A percentile compares a stretch with the other conserved stretches of the same genome.
phyloP scores from a whole-genome alignment of 2,888 invertebrate genomes.

The Agriopis marginaria region DNA sequence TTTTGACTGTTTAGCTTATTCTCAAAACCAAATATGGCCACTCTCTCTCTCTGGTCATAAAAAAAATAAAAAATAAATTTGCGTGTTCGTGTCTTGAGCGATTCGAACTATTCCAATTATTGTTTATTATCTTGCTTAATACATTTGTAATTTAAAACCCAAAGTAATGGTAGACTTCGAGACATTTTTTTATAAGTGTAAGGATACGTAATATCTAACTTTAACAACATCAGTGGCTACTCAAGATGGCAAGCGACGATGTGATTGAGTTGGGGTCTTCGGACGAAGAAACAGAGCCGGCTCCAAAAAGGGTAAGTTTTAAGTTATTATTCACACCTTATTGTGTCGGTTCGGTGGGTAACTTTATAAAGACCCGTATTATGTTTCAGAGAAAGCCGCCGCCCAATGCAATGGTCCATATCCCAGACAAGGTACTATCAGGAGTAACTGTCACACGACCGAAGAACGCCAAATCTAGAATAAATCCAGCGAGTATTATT shows the following conservation, averaged over 20 bases:
- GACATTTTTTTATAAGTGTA: neutral
- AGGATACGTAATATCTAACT: no score
- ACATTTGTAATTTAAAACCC: neutral
- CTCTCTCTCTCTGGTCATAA: no score
- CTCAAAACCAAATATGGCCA: neutral
- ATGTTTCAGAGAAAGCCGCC: conserved; percentile 68
- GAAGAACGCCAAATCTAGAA: conserved; percentile 46
- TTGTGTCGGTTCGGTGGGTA: neutral
- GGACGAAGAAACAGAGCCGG: conserved; percentile 76
- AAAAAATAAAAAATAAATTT: no score
- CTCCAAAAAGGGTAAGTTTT: conserved; percentile 69
- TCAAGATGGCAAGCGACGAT: conserved; percentile 73
- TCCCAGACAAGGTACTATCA: conserved; percentile 65
- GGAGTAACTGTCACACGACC: conserved; percentile 66
- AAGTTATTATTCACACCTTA: neutral
- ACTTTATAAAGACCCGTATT: conserved; percentile 6
- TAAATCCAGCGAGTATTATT: conserved; percentile 40
- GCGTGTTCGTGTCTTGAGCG: neutral
- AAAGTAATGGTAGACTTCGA: neutral
- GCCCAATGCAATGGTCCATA: conserved; percentile 78
- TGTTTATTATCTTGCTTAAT: neutral
- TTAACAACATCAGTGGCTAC: conserved; percentile 13
- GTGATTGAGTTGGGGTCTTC: conserved; percentile 81
- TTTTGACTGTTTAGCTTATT: neutral
- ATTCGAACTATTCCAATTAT: neutral